phyloP scores from a whole-genome alignment of 2,113 vertebrate genomes.

The Anas platyrhynchos region DNA sequence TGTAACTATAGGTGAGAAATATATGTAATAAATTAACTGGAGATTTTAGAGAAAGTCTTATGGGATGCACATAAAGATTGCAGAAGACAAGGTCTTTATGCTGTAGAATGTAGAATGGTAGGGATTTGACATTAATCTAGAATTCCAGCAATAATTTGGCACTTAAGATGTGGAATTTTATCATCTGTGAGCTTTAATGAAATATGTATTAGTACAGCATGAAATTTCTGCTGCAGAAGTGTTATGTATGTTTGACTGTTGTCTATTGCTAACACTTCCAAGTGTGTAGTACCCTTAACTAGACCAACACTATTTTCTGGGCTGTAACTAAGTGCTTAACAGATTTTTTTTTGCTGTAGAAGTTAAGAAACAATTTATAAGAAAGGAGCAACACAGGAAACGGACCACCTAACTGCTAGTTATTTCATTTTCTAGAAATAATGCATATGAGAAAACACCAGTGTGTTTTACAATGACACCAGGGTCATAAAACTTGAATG shows the following conservation, averaged over 20 bases:
- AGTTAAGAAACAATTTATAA: not conserved
- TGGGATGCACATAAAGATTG: not conserved
- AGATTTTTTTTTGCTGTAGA: not conserved
- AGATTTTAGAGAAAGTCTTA: not conserved
- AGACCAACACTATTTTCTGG: not conserved
- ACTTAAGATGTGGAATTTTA: not conserved
- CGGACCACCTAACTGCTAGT: not conserved
- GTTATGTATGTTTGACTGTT: not conserved
- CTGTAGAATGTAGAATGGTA: rapidly evolving
- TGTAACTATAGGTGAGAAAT: not conserved
- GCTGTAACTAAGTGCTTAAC: not conserved
- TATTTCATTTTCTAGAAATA: not conserved
- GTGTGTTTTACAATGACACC: not conserved
- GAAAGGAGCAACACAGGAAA: not conserved
- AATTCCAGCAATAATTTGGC: not conserved
- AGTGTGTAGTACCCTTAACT: not conserved
- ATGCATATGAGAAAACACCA: not conserved
- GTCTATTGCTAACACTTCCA: not conserved
- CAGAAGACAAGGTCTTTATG: not conserved
- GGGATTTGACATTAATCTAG: not conserved
- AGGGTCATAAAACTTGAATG: not conserved
- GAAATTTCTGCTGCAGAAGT: not conserved
- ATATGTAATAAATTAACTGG: not conserved
- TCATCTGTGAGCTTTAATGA: not conserved
- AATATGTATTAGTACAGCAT: not conserved